Conservation (phyloP, 2,113 vertebrate genomes). For the Paracanthobrama guichenoti region DNA sequence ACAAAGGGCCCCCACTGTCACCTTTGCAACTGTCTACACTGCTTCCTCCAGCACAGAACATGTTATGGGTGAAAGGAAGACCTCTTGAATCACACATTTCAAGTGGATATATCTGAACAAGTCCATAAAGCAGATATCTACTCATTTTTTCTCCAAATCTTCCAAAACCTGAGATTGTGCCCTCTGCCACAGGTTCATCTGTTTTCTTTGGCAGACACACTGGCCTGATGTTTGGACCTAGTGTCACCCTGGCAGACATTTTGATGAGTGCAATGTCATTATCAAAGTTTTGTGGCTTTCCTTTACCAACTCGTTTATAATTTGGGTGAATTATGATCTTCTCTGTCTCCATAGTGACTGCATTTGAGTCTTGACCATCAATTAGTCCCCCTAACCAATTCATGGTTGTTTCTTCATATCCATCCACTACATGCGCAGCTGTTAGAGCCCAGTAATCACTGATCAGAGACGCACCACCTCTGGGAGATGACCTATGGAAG, state of each 20-base stretch:
- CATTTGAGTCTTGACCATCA: not conserved
- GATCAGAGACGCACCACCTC: conserved; percentile 84
- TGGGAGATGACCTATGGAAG: conserved; percentile 47
- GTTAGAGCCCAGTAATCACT: conserved; percentile 89
- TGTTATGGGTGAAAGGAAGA: conserved; percentile 79
- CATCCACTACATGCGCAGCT: conserved; percentile 82
- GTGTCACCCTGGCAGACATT: conserved; percentile 74
- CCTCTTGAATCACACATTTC: conserved; percentile 28
- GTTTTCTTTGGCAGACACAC: conserved; percentile 82
- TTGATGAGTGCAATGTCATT: conserved; percentile 89
- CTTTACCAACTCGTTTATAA: conserved; percentile 56
- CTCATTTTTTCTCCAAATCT: conserved; percentile 56
- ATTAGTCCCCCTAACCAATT: conserved; percentile 56
- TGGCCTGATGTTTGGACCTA: conserved; percentile 78
- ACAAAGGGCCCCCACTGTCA: conserved; percentile 86
- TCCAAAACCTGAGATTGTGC: conserved; percentile 89
- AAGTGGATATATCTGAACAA: conserved; percentile 62
- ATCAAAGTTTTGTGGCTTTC: conserved; percentile 65
- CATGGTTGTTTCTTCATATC: rapidly evolving
- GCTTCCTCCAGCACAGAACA: conserved; percentile 87
- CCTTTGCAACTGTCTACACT: conserved; percentile 81
- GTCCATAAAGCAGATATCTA: conserved; percentile 68
- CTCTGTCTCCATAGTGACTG: conserved; percentile 53
- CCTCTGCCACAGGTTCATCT: conserved; percentile 36
- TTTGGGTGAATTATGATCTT: conserved; percentile 80